Percentiles rank a stretch among this genome's conserved stretches.
Conservation (phyloP, 2,113 vertebrate species). For the Barnardius zonarius region DNA sequence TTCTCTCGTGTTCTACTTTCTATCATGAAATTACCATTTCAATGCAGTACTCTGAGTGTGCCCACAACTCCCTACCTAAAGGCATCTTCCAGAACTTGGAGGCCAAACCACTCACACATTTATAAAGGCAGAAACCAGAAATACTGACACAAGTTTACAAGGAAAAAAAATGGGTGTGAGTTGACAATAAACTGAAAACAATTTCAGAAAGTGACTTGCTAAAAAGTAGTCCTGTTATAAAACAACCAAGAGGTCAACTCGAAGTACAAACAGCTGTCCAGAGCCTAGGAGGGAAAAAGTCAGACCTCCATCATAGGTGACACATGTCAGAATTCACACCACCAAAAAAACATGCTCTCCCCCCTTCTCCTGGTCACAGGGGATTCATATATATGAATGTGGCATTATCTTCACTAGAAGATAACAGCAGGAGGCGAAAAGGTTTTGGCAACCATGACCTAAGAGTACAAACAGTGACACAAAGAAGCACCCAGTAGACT, state of each 20-base stretch:
- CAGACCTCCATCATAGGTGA: background rate
- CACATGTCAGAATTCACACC: background rate
- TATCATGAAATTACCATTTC: background rate
- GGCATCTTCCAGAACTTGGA: background rate
- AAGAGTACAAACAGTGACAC: conserved; percentile 45
- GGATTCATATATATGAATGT: background rate
- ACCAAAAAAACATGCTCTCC: background rate
- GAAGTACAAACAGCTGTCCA: background rate
- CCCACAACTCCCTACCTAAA: background rate
- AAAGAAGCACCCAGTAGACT: conserved; percentile 16
- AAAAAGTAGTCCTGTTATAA: background rate
- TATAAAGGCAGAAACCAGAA: background rate
- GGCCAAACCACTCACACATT: background rate
- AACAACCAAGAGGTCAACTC: background rate
- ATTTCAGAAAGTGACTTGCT: background rate
- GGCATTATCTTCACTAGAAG: conserved; percentile 34
- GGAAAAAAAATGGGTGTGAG: background rate
- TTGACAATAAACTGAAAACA: background rate
- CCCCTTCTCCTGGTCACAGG: background rate
- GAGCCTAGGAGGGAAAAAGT: background rate
- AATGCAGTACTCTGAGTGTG: background rate
- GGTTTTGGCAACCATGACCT: conserved; percentile 14
- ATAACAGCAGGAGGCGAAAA: conserved; percentile 41
- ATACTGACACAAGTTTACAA: background rate
- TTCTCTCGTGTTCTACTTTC: background rate